Percentiles rank a stretch among this genome's conserved stretches.
Conservation (phyloP, 2,113 vertebrate genomes). For the Oreocharis arfaki region DNA sequence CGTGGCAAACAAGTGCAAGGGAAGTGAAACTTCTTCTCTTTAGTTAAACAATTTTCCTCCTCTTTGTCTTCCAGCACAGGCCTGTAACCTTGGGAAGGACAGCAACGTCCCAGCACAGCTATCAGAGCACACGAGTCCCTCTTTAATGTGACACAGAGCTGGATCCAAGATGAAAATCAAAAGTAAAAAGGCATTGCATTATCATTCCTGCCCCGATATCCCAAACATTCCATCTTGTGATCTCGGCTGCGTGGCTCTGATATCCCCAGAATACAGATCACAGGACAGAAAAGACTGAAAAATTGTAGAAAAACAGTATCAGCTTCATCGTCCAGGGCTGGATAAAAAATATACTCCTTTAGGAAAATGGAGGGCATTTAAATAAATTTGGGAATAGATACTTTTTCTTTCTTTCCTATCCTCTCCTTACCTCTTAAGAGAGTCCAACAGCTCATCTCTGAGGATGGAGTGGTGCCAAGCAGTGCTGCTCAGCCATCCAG, state of each 20-base stretch:
- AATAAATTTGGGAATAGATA: background rate
- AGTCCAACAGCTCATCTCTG: background rate
- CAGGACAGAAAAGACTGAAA: background rate
- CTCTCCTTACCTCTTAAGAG: background rate
- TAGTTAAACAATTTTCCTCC: background rate
- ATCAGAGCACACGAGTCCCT: background rate
- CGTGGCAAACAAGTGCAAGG: background rate
- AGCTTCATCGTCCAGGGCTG: background rate
- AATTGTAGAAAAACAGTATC: fast-evolving
- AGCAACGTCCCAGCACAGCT: background rate
- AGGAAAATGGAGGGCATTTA: background rate
- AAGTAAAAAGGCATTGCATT: background rate
- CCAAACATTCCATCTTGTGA: background rate
- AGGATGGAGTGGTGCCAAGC: background rate
- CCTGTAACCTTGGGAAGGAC: slow-evolving; percentile 7
- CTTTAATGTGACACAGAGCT: background rate
- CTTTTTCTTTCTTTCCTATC: background rate
- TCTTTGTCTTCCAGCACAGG: background rate
- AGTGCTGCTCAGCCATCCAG: background rate
- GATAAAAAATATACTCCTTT: background rate
- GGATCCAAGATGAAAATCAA: background rate
- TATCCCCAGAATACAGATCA: background rate
- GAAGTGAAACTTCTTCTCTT: background rate
- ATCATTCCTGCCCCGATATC: background rate
- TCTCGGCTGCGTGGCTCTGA: background rate